These are phyloP conservation scores for Xestia rhomboidea DNA, from an alignment of 2,888 invertebrate species.

Conservation along the genomic window DNA sequence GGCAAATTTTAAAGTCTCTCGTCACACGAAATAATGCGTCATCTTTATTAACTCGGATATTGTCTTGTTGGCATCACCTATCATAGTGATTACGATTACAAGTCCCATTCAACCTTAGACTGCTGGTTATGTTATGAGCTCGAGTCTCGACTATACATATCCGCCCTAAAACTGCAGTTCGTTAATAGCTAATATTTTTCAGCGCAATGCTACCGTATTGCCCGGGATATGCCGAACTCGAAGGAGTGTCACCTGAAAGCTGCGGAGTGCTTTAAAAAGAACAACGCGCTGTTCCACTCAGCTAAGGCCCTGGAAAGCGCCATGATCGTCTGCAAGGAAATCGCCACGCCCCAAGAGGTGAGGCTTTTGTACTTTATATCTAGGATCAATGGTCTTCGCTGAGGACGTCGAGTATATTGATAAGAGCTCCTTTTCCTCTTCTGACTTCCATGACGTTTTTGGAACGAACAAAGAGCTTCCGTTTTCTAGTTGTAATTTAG, in stretches of 20 bases:
- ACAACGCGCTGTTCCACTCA: slow-evolving; percentile 96
- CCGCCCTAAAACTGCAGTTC: neutral
- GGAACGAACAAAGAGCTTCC: too few relatives aligned
- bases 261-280: slow-evolving; percentile 96
- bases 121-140: neutral
- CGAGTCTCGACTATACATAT: neutral
- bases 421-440: neutral
- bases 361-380: neutral
- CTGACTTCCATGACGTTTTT: neutral
- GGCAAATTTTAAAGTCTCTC: neutral
- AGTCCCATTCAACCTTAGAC: neutral
- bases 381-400: neutral
- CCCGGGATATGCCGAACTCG: slow-evolving; percentile 94
- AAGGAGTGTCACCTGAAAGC: slow-evolving; percentile 96
- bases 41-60: neutral
- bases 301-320: slow-evolving; percentile 98
- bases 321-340: slow-evolving; percentile 93
- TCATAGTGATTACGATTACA: neutral
- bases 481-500: too few relatives aligned
- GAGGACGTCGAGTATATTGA: neutral
- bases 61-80: neutral
- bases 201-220: slow-evolving; percentile 98
- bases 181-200: slow-evolving; percentile 73
- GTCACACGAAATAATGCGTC: neutral
- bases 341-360: slow-evolving; percentile 80